These are phyloP conservation scores for Aphaenogaster rudis DNA, from an alignment of 1,140 invertebrate genomes.

Conservation along the genomic window DNA sequence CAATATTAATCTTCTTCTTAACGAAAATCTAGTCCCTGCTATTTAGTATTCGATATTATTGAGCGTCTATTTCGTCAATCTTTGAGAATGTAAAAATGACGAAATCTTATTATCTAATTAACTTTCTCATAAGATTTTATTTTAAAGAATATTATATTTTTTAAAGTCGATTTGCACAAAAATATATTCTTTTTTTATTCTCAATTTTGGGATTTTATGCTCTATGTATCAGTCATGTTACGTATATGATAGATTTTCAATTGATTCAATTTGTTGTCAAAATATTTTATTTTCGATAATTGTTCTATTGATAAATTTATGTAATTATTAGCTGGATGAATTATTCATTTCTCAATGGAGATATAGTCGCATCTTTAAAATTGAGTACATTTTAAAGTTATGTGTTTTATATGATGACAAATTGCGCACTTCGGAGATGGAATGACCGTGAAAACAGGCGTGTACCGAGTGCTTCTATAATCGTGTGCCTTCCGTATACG, in stretches of 20 bases:
- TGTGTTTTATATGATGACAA: constrained; percentile 38
- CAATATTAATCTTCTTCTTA: constrained; percentile 34
- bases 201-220: background rate
- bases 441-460: constrained; percentile 50
- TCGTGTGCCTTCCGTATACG: constrained; percentile 48
- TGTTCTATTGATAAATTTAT: background rate
- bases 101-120: background rate
- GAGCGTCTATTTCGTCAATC: background rate
- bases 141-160: background rate
- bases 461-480: constrained; percentile 40
- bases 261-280: background rate
- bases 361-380: constrained; percentile 33
- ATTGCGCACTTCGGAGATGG: constrained; percentile 46
- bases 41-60: background rate
- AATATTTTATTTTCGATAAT: background rate
- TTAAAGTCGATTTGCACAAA: background rate
- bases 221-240: background rate
- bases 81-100: background rate
- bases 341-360: background rate
- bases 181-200: background rate
- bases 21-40: background rate
- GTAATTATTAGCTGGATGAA: background rate
- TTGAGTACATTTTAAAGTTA: constrained; percentile 14
- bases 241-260: background rate
- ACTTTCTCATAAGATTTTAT: background rate